phyloP scores from a whole-genome alignment of 2,888 invertebrate genomes.

The Ceratothoa steindachneri region DNA sequence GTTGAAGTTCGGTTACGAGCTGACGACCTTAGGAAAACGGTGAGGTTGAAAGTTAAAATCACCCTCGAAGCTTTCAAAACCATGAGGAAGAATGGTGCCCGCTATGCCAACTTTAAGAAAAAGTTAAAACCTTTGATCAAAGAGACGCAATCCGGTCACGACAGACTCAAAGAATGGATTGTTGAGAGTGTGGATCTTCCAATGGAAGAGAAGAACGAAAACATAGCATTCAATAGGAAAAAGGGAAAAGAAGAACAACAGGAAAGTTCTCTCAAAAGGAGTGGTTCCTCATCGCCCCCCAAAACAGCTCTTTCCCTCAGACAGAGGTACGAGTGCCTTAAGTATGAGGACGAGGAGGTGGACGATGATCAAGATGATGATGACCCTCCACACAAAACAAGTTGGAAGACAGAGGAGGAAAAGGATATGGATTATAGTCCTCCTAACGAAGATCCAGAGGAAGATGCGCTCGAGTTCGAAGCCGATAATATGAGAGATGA shows the following conservation, averaged over 20 bases:
- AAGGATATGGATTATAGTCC: neutral
- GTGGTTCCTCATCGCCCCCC: neutral
- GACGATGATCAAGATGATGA: neutral
- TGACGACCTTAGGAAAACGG: neutral
- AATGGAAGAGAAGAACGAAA: neutral
- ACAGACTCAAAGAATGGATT: neutral
- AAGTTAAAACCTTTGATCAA: neutral
- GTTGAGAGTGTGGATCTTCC: neutral
- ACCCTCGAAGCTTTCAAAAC: neutral
- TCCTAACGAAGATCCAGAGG: neutral
- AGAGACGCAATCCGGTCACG: neutral
- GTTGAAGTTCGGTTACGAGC: neutral
- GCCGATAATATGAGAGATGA: neutral
- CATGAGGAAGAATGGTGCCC: neutral
- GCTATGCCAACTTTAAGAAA: neutral
- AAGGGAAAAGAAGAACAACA: neutral
- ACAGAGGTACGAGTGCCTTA: neutral
- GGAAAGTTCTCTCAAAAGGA: neutral
- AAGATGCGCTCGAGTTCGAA: neutral
- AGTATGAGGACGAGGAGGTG: neutral
- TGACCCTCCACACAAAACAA: neutral
- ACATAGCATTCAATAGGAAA: neutral
- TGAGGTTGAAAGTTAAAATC: neutral
- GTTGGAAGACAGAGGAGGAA: neutral
- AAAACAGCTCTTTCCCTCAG: neutral